Percentiles rank a stretch among this genome's conserved stretches.
These are phyloP conservation scores for Scleropages formosus DNA, from an alignment of 2,797 vertebrate genomes.

Conservation along the genomic window DNA sequence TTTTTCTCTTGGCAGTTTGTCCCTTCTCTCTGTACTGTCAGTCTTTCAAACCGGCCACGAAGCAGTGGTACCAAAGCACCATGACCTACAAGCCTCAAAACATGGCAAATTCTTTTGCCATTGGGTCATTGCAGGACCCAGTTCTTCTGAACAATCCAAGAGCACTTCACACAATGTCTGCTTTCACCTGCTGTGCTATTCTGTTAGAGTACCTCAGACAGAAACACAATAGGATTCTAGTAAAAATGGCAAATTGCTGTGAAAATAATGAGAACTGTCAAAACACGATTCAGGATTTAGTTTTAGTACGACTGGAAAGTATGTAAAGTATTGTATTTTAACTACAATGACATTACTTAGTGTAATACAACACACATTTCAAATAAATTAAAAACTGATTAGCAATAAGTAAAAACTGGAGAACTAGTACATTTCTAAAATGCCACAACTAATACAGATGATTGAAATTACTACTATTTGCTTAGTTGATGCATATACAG, in stretches of 20 bases:
- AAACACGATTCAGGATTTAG: not conserved
- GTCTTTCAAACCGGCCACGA: not conserved
- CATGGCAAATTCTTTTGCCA: conserved; percentile 29
- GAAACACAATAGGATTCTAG: not conserved
- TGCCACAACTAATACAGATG: no score
- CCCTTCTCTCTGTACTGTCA: not conserved
- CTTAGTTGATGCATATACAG: no score
- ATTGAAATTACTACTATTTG: no score
- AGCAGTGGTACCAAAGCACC: conserved; percentile 2
- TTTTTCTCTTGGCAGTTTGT: not conserved
- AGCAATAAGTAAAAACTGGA: no score
- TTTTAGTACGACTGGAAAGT: no score
- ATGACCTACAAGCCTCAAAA: conserved; percentile 1
- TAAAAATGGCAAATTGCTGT: not conserved
- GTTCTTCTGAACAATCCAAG: conserved; percentile 7
- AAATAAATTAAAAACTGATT: no score
- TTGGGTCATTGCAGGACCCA: conserved; percentile 19
- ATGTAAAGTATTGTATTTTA: no score
- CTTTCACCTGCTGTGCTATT: conserved; percentile 15
- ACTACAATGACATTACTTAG: no score
- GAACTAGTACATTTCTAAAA: no score
- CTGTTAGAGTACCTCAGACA: not conserved
- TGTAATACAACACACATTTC: no score
- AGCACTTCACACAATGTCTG: conserved; percentile 17
- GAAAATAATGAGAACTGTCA: not conserved